Evolutionary conservation across 2,113 vertebrate species (phyloP), one percentile per base, ranked within the genome.

Genomic region (Connochaetes taurinus): DNA sequence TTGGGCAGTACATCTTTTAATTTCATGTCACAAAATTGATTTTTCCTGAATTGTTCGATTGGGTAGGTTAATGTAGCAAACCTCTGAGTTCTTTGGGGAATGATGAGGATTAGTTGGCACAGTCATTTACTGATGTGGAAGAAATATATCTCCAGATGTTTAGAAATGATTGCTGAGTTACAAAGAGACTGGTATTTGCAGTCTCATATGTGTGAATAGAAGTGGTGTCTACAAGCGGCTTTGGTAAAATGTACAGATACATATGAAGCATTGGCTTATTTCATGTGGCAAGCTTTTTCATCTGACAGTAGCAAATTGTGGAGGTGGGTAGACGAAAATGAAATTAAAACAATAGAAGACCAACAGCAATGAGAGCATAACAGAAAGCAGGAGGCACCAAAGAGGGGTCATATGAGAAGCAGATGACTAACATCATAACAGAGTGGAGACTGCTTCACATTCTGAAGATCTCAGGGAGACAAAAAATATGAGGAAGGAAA

Each of bases 1-100:
- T 92, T 94, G 82, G 29, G 50, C 58, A 88, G 23, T 58, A 33
- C 6, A n/a, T 86, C 23, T 96, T 97, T 87, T 55, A 87, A 89
- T 94, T 60, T 94, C 36, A 84, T 93, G 60, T 78, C 52, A 88
- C 17, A 47, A 57, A 91, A 84, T 14, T 95, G 12, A 90, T 67
- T 97, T 97, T 95, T 91, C 25, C 67, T 80, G 19, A 92, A 55
- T 90, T 95, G 14, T 60, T 92, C 45, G 36, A 83, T 62, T 92
- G 33, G 43, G 40, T 81, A 15, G 36, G 16, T 76, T 82, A 86
- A 98, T 52, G 36, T 47, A 88, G 29, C 29, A 76, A 33, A 85
- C 86, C 9, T 25, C 21, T 47, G 14, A 64, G 31, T 81, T 82
- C 7, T 95, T 71, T 31, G 58, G 80, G 14, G 15, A 57, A 86